Evolutionary conservation across 1,140 invertebrate genomes (phyloP).

Genomic region (Ylistrum balloti): DNA sequence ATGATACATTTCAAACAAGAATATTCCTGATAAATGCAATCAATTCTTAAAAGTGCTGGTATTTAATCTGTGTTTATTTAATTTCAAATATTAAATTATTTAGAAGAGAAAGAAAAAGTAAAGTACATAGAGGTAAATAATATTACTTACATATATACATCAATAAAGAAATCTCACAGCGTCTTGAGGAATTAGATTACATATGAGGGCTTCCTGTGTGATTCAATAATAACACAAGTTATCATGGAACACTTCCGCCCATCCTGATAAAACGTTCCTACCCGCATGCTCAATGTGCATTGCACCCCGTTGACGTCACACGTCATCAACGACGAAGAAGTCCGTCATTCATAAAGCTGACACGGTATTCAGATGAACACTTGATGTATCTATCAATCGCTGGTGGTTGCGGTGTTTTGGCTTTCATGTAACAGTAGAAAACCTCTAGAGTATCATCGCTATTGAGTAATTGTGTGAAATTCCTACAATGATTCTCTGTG

Average conservation of each 20-base stretch:
- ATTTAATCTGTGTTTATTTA: no score
- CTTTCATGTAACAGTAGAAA: background rate
- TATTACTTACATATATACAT: no score
- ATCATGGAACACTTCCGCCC: background rate
- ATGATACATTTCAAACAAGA: no score
- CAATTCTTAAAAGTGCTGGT: no score
- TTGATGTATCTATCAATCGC: background rate
- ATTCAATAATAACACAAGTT: no score
- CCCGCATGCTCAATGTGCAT: background rate
- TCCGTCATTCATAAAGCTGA: constrained; percentile 8
- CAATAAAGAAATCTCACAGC: no score
- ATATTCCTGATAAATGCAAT: no score
- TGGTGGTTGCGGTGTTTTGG: background rate
- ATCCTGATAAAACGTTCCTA: background rate
- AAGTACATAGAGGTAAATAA: no score
- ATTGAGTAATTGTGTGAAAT: background rate
- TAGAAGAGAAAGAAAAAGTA: no score
- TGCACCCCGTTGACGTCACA: background rate
- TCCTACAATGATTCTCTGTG: background rate
- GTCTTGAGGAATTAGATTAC: no score
- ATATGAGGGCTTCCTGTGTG: no score
- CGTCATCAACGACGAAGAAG: background rate
- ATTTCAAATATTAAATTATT: no score
- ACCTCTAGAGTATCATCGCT: background rate
- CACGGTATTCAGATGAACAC: background rate